A percentile compares a stretch with the other conserved stretches of the same genome.
Evolutionary conservation across 2,797 vertebrate species (phyloP).

Genomic region (Ciconia nigra): DNA sequence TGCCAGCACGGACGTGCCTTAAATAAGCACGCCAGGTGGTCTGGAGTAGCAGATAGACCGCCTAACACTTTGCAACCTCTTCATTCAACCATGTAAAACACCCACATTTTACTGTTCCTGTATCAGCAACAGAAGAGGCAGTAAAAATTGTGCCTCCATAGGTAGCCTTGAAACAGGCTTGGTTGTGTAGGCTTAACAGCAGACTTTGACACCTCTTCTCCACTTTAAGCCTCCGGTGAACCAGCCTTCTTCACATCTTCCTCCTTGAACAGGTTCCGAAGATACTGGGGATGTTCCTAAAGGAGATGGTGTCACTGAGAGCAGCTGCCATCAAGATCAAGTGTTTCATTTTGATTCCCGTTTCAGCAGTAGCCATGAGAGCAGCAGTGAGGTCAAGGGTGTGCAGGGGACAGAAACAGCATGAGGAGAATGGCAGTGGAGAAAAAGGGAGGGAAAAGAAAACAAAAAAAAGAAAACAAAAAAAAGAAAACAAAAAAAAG

Average conservation of each 20-base stretch:
- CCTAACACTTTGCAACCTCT: background rate
- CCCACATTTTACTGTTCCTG: background rate
- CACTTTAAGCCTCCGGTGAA: background rate
- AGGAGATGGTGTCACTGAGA: background rate
- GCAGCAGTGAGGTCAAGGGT: background rate
- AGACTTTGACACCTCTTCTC: background rate
- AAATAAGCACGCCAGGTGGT: background rate
- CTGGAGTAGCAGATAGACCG: background rate
- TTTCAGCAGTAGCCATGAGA: background rate
- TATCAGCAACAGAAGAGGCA: background rate
- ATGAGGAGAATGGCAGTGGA: fast-evolving
- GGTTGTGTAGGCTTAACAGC: background rate
- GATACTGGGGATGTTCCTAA: background rate
- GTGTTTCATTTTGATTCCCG: background rate
- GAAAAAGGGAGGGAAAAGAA: background rate
- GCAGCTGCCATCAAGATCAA: background rate
- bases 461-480: background rate
- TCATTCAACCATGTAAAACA: background rate
- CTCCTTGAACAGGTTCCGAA: background rate
- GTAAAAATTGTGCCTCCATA: background rate
- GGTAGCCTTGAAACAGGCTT: background rate
- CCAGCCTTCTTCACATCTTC: background rate
- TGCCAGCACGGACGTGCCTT: background rate
- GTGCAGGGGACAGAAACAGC: background rate
- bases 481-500: too few relatives aligned